Conservation (phyloP, 1,140 invertebrate genomes). For the Pachypeltis micranthus region DNA sequence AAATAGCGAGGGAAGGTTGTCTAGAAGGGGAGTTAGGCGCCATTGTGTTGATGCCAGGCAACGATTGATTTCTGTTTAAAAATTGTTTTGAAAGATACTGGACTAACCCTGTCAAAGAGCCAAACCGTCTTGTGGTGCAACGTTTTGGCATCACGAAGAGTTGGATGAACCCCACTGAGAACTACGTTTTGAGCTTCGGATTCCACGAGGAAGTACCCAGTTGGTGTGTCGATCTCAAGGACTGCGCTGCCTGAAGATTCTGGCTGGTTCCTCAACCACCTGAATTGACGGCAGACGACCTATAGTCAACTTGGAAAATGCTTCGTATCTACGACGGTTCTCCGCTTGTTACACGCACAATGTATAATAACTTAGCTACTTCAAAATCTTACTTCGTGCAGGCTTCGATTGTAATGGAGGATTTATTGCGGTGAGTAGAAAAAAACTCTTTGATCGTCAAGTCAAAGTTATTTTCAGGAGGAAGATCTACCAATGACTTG, state of each 20-base stretch:
- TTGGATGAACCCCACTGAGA: constrained; percentile 30
- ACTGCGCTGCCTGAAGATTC: constrained; percentile 39
- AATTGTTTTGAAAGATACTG: no score
- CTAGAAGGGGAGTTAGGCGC: no score
- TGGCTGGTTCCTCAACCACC: constrained; percentile 32
- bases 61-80: no score
- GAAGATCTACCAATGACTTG: constrained; percentile 37
- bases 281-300: constrained; percentile 24
- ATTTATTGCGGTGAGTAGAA: constrained; percentile 42
- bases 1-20: no score
- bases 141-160: constrained; percentile 31
- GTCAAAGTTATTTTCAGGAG: constrained; percentile 39
- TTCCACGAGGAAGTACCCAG: constrained; percentile 45
- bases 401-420: constrained; percentile 38
- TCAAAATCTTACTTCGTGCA: constrained; percentile 35
- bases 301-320: not conserved
- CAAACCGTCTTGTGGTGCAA: constrained; percentile 34
- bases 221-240: constrained; percentile 44
- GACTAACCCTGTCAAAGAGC: constrained; percentile 38
- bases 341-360: no score
- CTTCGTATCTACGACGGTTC: no score
- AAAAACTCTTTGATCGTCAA: constrained; percentile 36
- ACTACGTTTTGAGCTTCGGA: constrained; percentile 39
- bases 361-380: no score
- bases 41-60: no score